Percentiles rank a stretch among this genome's conserved stretches.
Evolutionary conservation across 2,888 invertebrate species (phyloP).

Genomic region (Imbricaverruca yamaguchii): DNA sequence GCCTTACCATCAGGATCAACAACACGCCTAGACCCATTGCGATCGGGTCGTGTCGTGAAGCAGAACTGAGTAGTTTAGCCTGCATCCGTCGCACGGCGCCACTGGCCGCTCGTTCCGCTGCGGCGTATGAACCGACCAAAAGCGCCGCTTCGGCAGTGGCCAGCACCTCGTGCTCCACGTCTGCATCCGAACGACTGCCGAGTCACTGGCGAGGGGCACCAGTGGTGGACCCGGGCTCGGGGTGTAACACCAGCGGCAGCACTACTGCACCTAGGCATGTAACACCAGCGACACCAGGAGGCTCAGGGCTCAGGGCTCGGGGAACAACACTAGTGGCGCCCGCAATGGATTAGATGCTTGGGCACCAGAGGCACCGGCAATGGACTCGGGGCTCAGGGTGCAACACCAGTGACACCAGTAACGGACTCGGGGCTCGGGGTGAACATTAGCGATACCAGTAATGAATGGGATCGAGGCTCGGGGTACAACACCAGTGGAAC

Average conservation of each 20-base stretch:
- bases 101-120: background rate
- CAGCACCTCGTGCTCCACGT: constrained; percentile 12
- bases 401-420: too few species aligned
- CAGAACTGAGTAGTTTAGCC: background rate
- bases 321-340: too few species aligned
- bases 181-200: background rate
- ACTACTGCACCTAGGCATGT: background rate
- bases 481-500: background rate
- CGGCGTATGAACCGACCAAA: background rate
- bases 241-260: background rate
- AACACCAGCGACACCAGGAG: too few species aligned
- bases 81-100: constrained; percentile 3
- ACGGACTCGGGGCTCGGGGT: too few species aligned
- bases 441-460: too few species aligned
- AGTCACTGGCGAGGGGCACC: background rate
- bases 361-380: too few species aligned
- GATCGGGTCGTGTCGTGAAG: background rate
- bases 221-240: background rate
- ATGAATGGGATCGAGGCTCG: too few species aligned
- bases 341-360: too few species aligned
- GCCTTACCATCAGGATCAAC: background rate
- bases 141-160: background rate
- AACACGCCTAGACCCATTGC: background rate
- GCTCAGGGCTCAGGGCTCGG: too few species aligned
- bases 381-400: too few species aligned